A percentile compares a stretch with the other conserved stretches of the same genome.
Evolutionary conservation across 2,113 vertebrate genomes (phyloP).

Genomic region (Megaceryle maxima): DNA sequence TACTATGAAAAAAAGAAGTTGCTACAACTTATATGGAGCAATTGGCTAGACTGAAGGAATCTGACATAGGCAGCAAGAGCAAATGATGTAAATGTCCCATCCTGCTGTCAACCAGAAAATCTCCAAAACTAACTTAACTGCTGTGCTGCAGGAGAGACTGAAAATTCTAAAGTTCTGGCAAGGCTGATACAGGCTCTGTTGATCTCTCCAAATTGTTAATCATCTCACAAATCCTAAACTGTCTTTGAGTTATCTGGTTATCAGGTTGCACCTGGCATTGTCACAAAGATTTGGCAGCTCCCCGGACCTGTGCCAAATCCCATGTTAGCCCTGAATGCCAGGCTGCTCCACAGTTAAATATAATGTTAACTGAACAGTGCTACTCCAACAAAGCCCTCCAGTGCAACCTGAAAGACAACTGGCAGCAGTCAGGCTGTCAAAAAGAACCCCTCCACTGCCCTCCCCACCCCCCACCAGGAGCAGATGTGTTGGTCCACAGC

Average conservation of each 20-base stretch:
- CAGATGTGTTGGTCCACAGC: background rate
- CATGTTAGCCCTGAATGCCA: accelerated
- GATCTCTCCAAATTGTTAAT: background rate
- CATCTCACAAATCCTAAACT: background rate
- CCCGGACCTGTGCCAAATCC: accelerated
- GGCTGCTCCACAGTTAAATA: background rate
- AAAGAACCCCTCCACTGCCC: background rate
- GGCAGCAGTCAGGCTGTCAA: background rate
- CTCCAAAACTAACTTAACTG: background rate
- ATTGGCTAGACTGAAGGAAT: background rate
- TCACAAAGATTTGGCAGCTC: accelerated
- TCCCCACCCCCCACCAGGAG: background rate
- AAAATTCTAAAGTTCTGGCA: background rate
- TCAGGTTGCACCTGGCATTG: background rate
- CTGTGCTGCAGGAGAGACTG: background rate
- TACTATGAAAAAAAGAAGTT: background rate
- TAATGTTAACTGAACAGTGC: background rate
- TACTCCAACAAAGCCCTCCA: background rate
- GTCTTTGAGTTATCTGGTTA: background rate
- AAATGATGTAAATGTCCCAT: background rate
- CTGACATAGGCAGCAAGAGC: background rate
- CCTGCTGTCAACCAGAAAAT: background rate
- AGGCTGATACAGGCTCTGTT: background rate
- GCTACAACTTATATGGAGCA: background rate
- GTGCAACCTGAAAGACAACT: background rate